Conservation (phyloP, 2,797 vertebrate species). For the Champsocephalus gunnari region DNA sequence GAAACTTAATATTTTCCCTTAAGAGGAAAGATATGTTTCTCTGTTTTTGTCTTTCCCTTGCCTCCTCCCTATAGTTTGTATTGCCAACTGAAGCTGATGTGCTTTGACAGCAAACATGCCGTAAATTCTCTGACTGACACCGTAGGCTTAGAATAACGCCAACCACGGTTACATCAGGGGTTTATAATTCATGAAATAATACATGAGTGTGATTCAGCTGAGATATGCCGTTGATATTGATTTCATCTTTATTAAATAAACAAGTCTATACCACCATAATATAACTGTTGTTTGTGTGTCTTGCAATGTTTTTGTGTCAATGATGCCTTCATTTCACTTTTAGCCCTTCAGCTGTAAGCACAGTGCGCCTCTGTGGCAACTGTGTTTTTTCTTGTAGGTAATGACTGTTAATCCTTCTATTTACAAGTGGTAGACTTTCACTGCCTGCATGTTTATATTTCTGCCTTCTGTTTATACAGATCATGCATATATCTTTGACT, state of each 20-base stretch:
- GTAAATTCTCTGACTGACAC: background rate
- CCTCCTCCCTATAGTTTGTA: conserved; percentile 1
- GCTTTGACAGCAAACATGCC: background rate
- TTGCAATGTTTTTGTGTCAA: background rate
- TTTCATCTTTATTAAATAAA: background rate
- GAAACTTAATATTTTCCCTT: conserved; percentile 30
- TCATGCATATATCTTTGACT: conserved; percentile 34
- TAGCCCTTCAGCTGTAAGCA: background rate
- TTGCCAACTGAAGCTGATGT: background rate
- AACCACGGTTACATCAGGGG: background rate
- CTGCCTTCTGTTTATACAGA: conserved; percentile 33
- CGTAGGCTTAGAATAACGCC: background rate
- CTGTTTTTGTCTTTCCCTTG: background rate
- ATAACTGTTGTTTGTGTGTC: background rate
- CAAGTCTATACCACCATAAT: background rate
- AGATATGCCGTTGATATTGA: background rate
- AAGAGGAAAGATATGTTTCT: conserved; percentile 3
- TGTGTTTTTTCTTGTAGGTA: conserved; percentile 26
- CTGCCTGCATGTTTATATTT: conserved; percentile 19
- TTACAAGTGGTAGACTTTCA: conserved; percentile 35
- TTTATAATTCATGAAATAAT: conserved; percentile 11
- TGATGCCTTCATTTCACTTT: background rate
- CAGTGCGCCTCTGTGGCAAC: background rate
- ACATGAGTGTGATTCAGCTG: background rate
- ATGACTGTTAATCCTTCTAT: conserved; percentile 43